A percentile compares a stretch with the other conserved stretches of the same genome.
phyloP scores from a whole-genome alignment of 2,113 vertebrate species.

The Coptodon rendalli region DNA sequence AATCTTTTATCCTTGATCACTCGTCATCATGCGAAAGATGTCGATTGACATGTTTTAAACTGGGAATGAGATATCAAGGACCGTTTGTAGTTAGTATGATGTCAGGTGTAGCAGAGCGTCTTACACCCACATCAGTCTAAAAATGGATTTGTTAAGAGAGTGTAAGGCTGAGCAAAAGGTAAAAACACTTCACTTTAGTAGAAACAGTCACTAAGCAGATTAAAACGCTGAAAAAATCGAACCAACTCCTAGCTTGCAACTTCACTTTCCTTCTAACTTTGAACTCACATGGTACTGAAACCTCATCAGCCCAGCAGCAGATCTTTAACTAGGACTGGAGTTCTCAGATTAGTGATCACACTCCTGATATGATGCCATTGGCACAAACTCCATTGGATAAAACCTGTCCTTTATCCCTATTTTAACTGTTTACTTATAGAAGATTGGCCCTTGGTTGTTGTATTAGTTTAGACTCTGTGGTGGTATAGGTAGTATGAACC shows the following conservation, averaged over 20 bases:
- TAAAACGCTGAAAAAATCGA: neutral
- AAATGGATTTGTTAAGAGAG: neutral
- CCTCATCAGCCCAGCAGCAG: neutral
- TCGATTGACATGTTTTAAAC: neutral
- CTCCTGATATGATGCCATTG: neutral
- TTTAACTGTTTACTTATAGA: neutral
- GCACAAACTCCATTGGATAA: neutral
- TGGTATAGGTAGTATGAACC: neutral
- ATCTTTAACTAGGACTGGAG: neutral
- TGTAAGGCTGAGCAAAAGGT: neutral
- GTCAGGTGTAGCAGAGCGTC: slow-evolving; percentile 27
- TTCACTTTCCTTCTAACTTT: neutral
- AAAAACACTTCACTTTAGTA: neutral
- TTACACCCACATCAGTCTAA: neutral
- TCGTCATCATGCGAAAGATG: neutral
- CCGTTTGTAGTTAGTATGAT: neutral
- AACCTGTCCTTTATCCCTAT: neutral
- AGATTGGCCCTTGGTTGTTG: slow-evolving; percentile 21
- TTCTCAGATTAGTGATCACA: neutral
- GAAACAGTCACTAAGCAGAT: neutral
- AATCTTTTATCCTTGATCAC: neutral
- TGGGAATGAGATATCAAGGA: neutral
- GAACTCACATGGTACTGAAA: neutral
- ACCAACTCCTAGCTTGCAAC: neutral
- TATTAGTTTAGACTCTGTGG: slow-evolving; percentile 18